Evolutionary conservation across 1,140 invertebrate species (phyloP).

Genomic region (Araneus ventricosus): DNA sequence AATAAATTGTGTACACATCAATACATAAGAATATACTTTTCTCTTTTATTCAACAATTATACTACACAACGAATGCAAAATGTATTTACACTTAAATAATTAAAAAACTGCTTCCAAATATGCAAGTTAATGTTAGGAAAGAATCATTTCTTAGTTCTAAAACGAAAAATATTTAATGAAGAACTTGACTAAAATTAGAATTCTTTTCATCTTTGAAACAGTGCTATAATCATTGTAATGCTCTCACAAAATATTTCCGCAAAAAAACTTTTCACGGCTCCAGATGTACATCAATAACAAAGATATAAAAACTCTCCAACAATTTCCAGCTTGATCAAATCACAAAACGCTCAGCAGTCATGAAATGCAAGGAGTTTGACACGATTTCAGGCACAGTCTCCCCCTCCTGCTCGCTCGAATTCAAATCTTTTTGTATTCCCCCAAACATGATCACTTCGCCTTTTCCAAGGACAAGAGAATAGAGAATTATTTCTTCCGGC

Average conservation of each 20-base stretch:
- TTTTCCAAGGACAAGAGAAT: slow-evolving; percentile 92
- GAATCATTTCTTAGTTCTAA: background rate
- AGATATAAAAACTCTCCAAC: slow-evolving; percentile 13
- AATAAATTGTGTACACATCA: background rate
- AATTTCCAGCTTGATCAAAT: slow-evolving; percentile 54
- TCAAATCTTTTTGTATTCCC: slow-evolving; percentile 89
- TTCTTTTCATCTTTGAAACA: background rate
- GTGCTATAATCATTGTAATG: background rate
- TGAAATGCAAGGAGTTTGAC: slow-evolving; percentile 74
- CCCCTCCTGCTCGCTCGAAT: slow-evolving; percentile 66
- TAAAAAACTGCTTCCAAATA: background rate
- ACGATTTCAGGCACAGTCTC: slow-evolving; percentile 74
- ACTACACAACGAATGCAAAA: background rate
- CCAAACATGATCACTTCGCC: slow-evolving; percentile 97
- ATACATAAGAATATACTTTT: background rate
- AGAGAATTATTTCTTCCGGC: slow-evolving; percentile 93
- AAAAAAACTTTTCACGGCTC: background rate
- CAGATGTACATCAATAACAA: slow-evolving; percentile 11
- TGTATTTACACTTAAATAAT: background rate
- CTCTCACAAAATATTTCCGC: background rate
- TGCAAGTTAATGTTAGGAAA: background rate
- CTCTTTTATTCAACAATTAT: background rate
- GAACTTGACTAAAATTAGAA: background rate
- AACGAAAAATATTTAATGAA: background rate
- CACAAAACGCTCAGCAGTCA: slow-evolving; percentile 70